Base-by-base conservation (phyloP, 2,113 vertebrate genomes). In the Peromyscus leucopus region DNA sequence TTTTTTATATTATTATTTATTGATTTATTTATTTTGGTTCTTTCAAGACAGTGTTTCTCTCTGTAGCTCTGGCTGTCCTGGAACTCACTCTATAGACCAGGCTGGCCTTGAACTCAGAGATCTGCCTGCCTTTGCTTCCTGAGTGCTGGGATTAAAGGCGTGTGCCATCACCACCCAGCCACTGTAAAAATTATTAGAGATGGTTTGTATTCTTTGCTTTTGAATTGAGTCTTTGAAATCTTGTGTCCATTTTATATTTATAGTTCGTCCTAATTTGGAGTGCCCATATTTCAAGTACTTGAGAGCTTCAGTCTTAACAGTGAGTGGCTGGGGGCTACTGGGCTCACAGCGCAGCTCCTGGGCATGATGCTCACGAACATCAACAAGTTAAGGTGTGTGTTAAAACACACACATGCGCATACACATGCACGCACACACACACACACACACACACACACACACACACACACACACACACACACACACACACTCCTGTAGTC, bases 161-260 rank as follows among this genome's bases (percentile, higher is more conserved):
- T 39, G n/a, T 10, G 36, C 36, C 71, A 72, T 8, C 71, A 21
- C 71, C n/a, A 17, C 36, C 69, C n/a, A 15, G 36, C 71, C 71
- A n/a, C 36, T n/a, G 72, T 46, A 88, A 91, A 86, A 48, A 72
- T 91, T 89, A 92, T 76, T 91, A 89, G 39, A 79, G 21, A 55
- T 46, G 67, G 48, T 94, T 96, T 93, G 48, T 65, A 84, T 55
- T 79, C n/a, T 95, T 91, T 63, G 15, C n/a, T 92, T 93, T 96
- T 75, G 57, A 55, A 69, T n/a, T 89, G 36, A 74, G 24, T 92
- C 51, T 89, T 95, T 65, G 55, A 96, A 90, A 97, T 90, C n/a
- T 19, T 7, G n/a, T 89, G 17, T 59, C 3, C 39, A 61, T 63
- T 85, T 96, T 83, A 48, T 10, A 92, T 36, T 83, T 83, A 61